A percentile compares a stretch with the other conserved stretches of the same genome.
Evolutionary conservation across 2,797 vertebrate genomes (phyloP).

Genomic region (Pyrrhura leucotis): DNA sequence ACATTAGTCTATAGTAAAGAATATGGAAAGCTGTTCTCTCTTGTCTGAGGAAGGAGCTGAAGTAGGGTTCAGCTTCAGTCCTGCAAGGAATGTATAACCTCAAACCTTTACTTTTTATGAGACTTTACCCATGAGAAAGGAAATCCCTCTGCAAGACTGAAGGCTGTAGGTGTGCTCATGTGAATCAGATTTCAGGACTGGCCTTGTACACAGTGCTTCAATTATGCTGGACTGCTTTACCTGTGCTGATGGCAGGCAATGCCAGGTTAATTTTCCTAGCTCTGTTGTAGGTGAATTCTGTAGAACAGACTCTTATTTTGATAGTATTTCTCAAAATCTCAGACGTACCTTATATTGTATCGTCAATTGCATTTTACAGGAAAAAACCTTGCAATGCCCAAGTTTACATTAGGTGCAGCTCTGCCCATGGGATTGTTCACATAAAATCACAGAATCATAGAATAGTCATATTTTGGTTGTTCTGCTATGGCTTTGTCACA

Average conservation of each 20-base stretch:
- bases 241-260: neutral
- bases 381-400: neutral
- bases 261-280: neutral
- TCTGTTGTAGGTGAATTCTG: neutral
- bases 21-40: neutral
- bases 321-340: neutral
- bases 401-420: neutral
- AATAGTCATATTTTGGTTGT: neutral
- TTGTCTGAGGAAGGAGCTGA: neutral
- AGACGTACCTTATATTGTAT: neutral
- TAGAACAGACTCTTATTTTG: neutral
- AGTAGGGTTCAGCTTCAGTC: neutral
- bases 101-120: neutral
- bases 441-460: neutral
- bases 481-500: neutral
- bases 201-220: slow-evolving; percentile 1
- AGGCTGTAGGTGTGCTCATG: neutral
- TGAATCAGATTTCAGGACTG: slow-evolving; percentile 29
- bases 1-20: neutral
- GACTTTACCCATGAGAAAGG: neutral
- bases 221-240: neutral
- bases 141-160: neutral
- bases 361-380: neutral
- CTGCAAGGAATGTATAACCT: neutral
- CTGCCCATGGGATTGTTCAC: neutral